Base-by-base conservation (phyloP, 2,797 vertebrate species). In the Ammospiza maritima region DNA sequence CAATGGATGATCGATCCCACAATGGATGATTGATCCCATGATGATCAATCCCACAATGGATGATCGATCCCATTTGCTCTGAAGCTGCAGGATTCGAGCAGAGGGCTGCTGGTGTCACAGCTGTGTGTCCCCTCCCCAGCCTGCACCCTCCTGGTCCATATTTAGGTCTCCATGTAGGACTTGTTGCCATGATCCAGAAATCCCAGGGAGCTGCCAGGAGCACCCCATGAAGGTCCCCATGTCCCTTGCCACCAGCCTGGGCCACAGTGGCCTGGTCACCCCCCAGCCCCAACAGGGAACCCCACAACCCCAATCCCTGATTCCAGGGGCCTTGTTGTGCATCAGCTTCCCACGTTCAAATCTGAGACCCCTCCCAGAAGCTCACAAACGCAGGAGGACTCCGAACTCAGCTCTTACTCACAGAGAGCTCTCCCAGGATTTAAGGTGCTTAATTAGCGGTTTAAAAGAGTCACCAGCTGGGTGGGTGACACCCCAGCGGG, bases 361-460 rank as follows among this genome's bases (percentile, higher is more conserved):
- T 1, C 51, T 5, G 0, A 89, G 93, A 65, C 51, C 78, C 58
- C 94, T 96, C 93, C 94, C 94, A 29, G 75, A 82, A 96, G 96
- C 96, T 93, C 78, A 51, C 91, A 90, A 89, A 96, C 0, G n/a
- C 85, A 53, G 75, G 84, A 85, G 56, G 58, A 44, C 62, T 72
- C 67, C 1, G 11, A 69, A 29, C 74, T 89, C 94, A 58, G 70
- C 62, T 61, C 20, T 82, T 94, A 93, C 93, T 93, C 94, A 83
- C 89, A 56, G 42, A 57, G 81, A 80, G 84, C 87, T 90, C 75
- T 79, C 61, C 10, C 32, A 56, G 91, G 73, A 92, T 69, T 74
- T 47, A 72, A 78, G 53, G 62, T 25, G 62, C 67, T 91, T 89
- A 95, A 85, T 89, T 84, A 94, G 84, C 42, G 34, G 75, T 80